phyloP scores from a whole-genome alignment of 2,797 vertebrate genomes.

The Ataeniobius toweri region DNA sequence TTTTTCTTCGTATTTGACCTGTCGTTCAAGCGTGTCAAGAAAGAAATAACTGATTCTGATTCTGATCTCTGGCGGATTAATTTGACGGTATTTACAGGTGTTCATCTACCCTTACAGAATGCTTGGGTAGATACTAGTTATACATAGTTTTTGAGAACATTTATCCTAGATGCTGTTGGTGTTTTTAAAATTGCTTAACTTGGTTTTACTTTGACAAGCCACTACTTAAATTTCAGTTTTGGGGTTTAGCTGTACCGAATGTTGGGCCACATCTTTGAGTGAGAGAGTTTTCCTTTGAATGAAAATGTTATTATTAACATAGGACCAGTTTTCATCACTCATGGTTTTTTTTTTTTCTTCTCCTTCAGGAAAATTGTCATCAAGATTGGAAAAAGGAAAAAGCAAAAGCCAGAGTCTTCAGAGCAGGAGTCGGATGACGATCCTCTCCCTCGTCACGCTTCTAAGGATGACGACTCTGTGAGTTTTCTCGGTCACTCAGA shows the following conservation, averaged over 20 bases:
- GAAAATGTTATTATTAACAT: background rate
- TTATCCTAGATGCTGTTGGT: background rate
- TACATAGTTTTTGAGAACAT: too few species aligned
- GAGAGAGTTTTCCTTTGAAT: background rate
- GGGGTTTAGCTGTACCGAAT: background rate
- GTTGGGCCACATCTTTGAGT: background rate
- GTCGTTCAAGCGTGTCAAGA: too few species aligned
- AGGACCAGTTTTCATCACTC: background rate
- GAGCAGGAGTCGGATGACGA: constrained; percentile 93
- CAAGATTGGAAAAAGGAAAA: constrained; percentile 96
- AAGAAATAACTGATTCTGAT: background rate
- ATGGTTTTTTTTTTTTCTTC: constrained; percentile 7
- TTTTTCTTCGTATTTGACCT: too few species aligned
- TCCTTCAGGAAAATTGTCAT: constrained; percentile 93
- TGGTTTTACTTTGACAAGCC: background rate
- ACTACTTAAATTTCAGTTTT: background rate
- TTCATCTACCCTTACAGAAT: background rate
- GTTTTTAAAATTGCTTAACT: background rate
- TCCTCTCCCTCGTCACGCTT: constrained; percentile 79
- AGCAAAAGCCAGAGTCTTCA: constrained; percentile 93
- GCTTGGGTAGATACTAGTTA: background rate
- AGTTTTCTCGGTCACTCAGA: constrained; percentile 42
- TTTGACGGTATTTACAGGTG: background rate
- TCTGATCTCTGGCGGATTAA: background rate
- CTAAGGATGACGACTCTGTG: constrained; percentile 90